These are phyloP conservation scores for Sarcoramphus papa DNA, from an alignment of 2,797 vertebrate species.

Conservation along the genomic window DNA sequence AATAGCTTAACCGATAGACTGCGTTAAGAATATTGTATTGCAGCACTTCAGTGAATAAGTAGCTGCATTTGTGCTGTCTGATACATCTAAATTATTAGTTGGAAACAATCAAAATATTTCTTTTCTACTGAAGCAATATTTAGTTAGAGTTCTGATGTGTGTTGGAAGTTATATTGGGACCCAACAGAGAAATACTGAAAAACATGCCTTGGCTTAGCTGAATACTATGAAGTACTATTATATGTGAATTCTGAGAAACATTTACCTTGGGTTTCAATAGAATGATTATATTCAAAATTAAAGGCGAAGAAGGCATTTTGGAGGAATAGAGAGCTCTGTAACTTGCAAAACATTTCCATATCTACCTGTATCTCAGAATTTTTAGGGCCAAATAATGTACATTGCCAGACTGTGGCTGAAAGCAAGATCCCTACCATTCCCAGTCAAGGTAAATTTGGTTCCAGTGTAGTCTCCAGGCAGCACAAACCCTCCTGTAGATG, in stretches of 20 bases:
- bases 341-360: not conserved
- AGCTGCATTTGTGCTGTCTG: not conserved
- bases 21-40: not conserved
- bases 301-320: not conserved
- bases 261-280: not conserved
- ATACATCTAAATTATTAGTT: not conserved
- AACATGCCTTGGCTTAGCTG: not conserved
- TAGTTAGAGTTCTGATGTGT: not conserved
- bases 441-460: not conserved
- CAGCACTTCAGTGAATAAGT: not conserved
- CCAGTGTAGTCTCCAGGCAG: not conserved
- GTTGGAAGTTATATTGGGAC: not conserved
- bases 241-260: not conserved
- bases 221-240: not conserved
- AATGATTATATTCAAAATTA: not conserved
- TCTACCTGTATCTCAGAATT: not conserved
- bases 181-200: not conserved
- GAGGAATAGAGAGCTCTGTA: not conserved
- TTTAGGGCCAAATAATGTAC: not conserved
- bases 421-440: not conserved
- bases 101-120: not conserved
- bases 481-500: not conserved
- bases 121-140: not conserved
- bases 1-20: not conserved
- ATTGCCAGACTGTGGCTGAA: not conserved